Conservation (phyloP, 37 sponge, comb jelly and placozoan species). For the Cladorhizidae sp. region DNA sequence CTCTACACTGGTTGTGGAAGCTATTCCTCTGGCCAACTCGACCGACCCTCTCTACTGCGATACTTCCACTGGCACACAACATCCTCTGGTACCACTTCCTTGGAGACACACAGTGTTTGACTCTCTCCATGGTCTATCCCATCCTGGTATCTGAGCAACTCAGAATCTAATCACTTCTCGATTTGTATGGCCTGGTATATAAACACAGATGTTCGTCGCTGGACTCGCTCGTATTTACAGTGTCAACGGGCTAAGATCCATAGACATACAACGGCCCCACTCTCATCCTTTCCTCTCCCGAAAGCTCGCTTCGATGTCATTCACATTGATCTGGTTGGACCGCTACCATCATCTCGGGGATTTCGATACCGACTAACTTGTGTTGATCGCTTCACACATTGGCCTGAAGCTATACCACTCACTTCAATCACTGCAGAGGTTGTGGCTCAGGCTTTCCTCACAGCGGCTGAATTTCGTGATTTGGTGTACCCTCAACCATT, state of each 20-base stretch:
- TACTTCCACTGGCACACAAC: slow-evolving; percentile 44
- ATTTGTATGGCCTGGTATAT: slow-evolving; percentile 70
- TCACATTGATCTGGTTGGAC: slow-evolving; percentile 71
- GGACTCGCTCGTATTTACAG: slow-evolving; percentile 54
- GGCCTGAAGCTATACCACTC: too few relatives aligned
- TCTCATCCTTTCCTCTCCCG: slow-evolving; percentile 32
- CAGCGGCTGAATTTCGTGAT: too few relatives aligned
- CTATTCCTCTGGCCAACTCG: slow-evolving; percentile 33
- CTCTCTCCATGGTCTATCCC: too few relatives aligned
- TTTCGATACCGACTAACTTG: slow-evolving; percentile 54
- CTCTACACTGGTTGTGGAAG: slow-evolving; percentile 13
- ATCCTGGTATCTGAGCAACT: slow-evolving; percentile 64
- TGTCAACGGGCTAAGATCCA: slow-evolving; percentile 56
- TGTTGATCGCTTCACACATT: slow-evolving; percentile 56
- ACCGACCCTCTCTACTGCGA: slow-evolving; percentile 43
- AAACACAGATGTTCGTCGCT: slow-evolving; percentile 59
- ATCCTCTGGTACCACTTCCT: slow-evolving; percentile 33
- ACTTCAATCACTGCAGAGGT: slow-evolving; percentile 60
- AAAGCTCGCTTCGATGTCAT: slow-evolving; percentile 46
- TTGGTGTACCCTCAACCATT: too few relatives aligned
- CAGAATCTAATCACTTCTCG: slow-evolving; percentile 45
- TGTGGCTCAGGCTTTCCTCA: slow-evolving; percentile 52
- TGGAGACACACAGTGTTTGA: too few relatives aligned
- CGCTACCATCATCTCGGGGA: slow-evolving; percentile 62
- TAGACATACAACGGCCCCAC: slow-evolving; percentile 43